phyloP scores from a whole-genome alignment of 1,140 invertebrate genomes.

The Bombus confusus region DNA sequence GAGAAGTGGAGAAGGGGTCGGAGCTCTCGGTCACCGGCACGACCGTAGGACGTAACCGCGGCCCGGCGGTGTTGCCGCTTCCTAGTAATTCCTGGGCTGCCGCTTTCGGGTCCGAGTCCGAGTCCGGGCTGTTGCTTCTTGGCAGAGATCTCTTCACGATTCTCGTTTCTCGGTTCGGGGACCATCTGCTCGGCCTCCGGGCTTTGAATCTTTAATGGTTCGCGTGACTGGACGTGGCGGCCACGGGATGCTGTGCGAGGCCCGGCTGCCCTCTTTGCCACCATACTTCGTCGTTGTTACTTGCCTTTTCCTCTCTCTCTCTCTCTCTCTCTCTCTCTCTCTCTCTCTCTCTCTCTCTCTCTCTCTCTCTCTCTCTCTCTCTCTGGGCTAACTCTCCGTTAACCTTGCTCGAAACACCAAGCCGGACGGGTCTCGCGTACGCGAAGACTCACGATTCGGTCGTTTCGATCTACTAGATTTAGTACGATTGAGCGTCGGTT shows the following conservation, averaged over 20 bases:
- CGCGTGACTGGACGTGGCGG: constrained; percentile 79
- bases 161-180: constrained; percentile 54
- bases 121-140: constrained; percentile 43
- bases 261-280: constrained; percentile 13
- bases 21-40: constrained; percentile 52
- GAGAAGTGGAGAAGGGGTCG: neutral
- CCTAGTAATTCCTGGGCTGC: constrained; percentile 28
- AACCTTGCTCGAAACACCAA: neutral
- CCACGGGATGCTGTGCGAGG: constrained; percentile 56
- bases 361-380: neutral
- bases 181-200: constrained; percentile 81
- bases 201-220: constrained; percentile 81
- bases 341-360: neutral
- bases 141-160: constrained; percentile 4
- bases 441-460: neutral
- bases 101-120: constrained; percentile 32
- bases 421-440: neutral
- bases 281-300: neutral
- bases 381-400: neutral
- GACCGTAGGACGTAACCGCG: constrained; percentile 43
- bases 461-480: neutral
- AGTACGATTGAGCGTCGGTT: neutral
- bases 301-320: neutral
- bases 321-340: neutral
- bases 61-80: constrained; percentile 41